Evolutionary conservation across 2,113 vertebrate species (phyloP), one percentile per base, ranked within the genome.

Genomic region (Dolichotis patagonum): DNA sequence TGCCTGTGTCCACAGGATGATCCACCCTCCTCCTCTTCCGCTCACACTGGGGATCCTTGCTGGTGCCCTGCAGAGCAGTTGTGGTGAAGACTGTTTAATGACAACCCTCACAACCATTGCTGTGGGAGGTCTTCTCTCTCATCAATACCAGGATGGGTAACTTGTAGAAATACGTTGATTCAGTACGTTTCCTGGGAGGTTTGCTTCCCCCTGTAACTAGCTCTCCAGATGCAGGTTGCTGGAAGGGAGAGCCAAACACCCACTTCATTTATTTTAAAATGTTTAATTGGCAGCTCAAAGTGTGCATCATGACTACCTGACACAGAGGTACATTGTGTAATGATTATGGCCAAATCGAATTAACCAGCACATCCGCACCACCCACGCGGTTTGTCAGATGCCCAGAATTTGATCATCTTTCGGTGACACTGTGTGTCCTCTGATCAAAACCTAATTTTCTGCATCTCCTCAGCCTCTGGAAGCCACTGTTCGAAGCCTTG

Each of bases 301-400:
- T 10, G 26, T 86, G 3, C 5, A 2, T 14, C 10, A 3, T 16
- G 62, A 30, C 46, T 41, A 32, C 16, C 30, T 4, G 26, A 1
- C 19, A 35, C 43, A 7, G 0, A 20, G 24, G 19, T 12, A 6
- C 10, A 1, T 1, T 3, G 14, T 41, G 8, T 28, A 30, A 11
- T 9, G 46, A 69, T n/a, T 24, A 19, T 10, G 19, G 26, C 26
- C 14, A 56, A 56, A 4, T 26, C 11, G 7, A n/a, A 24, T 14
- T 5, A 16, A 16, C 30, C 26, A 8, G 46, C 10, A 7, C 30
- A 8, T 13, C 43, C 1, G 13, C 11, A 8, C 41, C 10, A 1
- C 30, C 54, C 24, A 20, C 30, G 58, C 58, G 12, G n/a, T 10
- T 13, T 1, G 8, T 13, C 24, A 62, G 7, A 28, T 20, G 4